A percentile compares a stretch with the other conserved stretches of the same genome.
These are phyloP conservation scores for Holcopasites calliopsidis DNA, from an alignment of 1,140 invertebrate genomes.

Conservation along the genomic window DNA sequence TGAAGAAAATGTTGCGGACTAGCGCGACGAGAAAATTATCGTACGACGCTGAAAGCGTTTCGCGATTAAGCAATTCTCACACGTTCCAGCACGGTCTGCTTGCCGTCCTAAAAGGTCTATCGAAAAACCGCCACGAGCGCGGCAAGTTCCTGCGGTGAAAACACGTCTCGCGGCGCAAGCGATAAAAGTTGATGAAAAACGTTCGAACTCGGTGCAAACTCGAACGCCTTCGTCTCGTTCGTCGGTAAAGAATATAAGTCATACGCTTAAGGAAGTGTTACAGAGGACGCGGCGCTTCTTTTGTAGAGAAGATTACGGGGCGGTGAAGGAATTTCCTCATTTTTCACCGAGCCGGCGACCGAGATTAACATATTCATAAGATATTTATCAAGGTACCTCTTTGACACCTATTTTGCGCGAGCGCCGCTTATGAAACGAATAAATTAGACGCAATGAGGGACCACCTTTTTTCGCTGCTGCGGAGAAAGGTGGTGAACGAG, in stretches of 20 bases:
- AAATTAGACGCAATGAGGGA: slow-evolving; percentile 15
- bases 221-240: slow-evolving; percentile 29
- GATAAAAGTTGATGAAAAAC: slow-evolving; percentile 43
- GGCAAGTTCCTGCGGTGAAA: background rate
- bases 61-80: background rate
- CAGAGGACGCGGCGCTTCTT: slow-evolving; percentile 34
- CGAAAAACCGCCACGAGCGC: slow-evolving; percentile 2
- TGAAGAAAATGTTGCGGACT: background rate
- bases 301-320: slow-evolving; percentile 57
- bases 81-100: no score
- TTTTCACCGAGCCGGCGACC: slow-evolving; percentile 37
- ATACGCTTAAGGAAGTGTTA: slow-evolving; percentile 54
- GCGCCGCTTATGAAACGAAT: slow-evolving; percentile 46
- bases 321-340: slow-evolving; percentile 57
- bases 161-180: slow-evolving; percentile 3
- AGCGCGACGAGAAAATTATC: background rate
- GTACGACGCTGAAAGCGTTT: no score
- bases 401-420: slow-evolving; percentile 58
- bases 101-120: slow-evolving; percentile 1
- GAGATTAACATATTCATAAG: slow-evolving; percentile 64
- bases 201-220: slow-evolving; percentile 2
- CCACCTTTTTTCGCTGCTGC: background rate
- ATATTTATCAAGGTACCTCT: slow-evolving; percentile 62
- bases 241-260: slow-evolving; percentile 57
- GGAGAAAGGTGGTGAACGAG: background rate